A percentile compares a stretch with the other conserved stretches of the same genome.
These are phyloP conservation scores for Drosophila auraria DNA, from an alignment of 1,140 invertebrate species.

Conservation along the genomic window DNA sequence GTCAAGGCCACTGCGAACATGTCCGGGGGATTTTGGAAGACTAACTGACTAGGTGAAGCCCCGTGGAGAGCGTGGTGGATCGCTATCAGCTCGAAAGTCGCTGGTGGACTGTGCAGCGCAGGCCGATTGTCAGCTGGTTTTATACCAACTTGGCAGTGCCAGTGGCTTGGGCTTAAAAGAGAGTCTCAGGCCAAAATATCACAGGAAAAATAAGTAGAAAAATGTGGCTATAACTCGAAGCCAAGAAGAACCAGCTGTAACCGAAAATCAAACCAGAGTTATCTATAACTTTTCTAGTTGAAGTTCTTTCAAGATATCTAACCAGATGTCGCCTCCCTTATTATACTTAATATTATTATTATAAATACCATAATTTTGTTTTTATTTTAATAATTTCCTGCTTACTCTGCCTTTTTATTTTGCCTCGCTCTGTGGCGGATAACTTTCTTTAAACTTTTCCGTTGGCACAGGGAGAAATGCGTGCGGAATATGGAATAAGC, in stretches of 20 bases:
- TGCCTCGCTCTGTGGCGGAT: constrained; percentile 12
- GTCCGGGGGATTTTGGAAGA: constrained; percentile 15
- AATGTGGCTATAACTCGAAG: too few species aligned
- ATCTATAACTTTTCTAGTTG: not conserved
- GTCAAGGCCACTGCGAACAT: constrained; percentile 48
- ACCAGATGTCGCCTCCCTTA: not conserved
- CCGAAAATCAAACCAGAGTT: not conserved
- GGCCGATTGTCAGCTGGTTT: constrained; percentile 28
- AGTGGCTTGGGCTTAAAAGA: not conserved
- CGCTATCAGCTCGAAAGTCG: constrained; percentile 7
- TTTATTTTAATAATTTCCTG: constrained; percentile 35
- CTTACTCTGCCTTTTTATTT: constrained; percentile 10
- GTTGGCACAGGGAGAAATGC: constrained; percentile 23
- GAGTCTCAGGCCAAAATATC: not conserved
- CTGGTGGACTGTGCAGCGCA: constrained; percentile 35
- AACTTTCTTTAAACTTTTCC: constrained; percentile 60
- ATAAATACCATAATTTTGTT: constrained; percentile 33
- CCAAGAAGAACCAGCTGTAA: too few species aligned
- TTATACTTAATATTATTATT: constrained; percentile 6
- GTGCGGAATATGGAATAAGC: constrained; percentile 52
- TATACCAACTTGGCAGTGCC: constrained; percentile 18
- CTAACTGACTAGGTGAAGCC: constrained; percentile 30
- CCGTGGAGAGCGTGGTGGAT: constrained; percentile 10
- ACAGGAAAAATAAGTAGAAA: too few species aligned
- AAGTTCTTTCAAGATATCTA: too few species aligned